These are phyloP conservation scores for Macropodus opercularis DNA, from an alignment of 2,797 vertebrate species.

Conservation along the genomic window DNA sequence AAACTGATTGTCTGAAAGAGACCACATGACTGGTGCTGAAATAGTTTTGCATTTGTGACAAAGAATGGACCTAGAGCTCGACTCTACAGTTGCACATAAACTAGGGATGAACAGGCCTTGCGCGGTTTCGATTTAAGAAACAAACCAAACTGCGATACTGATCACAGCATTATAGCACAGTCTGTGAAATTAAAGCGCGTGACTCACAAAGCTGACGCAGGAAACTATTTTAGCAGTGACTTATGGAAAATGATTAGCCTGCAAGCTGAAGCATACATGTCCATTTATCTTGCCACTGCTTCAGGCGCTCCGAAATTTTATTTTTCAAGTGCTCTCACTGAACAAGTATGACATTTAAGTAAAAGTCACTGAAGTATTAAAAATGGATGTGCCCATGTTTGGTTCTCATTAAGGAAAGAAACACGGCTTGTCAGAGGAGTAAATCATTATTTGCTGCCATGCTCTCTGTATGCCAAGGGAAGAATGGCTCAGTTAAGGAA, in stretches of 20 bases:
- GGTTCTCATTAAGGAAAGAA: conserved; percentile 51
- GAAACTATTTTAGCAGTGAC: conserved; percentile 1
- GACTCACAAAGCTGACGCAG: conserved; percentile 13
- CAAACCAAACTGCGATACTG: conserved; percentile 30
- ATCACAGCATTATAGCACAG: conserved; percentile 22
- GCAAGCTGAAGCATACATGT: conserved; percentile 30
- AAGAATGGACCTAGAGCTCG: too few species aligned
- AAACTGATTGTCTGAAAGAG: not conserved
- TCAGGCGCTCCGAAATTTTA: conserved; percentile 13
- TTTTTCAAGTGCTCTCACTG: conserved; percentile 17
- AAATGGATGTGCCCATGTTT: conserved; percentile 48
- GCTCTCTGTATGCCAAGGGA: conserved; percentile 36
- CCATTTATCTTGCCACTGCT: conserved; percentile 44
- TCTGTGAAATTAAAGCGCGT: conserved; percentile 35
- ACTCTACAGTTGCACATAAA: not conserved
- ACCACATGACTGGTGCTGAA: not conserved
- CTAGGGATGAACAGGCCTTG: not conserved
- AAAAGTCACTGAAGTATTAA: conserved; percentile 64
- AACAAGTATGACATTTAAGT: conserved; percentile 63
- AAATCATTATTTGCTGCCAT: conserved; percentile 52
- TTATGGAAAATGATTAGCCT: conserved; percentile 24
- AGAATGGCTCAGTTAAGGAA: conserved; percentile 20
- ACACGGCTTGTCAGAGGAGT: not conserved
- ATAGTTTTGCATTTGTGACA: too few species aligned
- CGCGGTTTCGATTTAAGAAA: conserved; percentile 10